phyloP scores from a whole-genome alignment of 2,888 invertebrate species.

The Meta bourneti region DNA sequence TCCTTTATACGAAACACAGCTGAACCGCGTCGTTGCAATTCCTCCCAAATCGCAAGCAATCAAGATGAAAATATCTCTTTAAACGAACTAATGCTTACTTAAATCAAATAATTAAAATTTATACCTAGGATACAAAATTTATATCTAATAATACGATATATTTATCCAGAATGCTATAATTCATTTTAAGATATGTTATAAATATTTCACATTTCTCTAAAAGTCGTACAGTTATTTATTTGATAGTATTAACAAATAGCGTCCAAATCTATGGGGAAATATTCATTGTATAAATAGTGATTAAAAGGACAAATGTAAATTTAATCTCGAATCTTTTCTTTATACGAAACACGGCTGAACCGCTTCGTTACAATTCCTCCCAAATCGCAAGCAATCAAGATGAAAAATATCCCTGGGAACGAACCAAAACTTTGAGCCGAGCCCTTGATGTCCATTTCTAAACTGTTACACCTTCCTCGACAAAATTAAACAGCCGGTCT shows the following conservation, averaged over 20 bases:
- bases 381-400: neutral
- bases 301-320: too few species aligned
- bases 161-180: too few species aligned
- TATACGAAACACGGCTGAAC: neutral
- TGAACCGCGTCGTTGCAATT: neutral
- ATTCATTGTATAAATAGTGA: too few species aligned
- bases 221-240: too few species aligned
- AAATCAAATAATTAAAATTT: too few species aligned
- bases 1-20: neutral
- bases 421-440: neutral
- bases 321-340: too few species aligned
- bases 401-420: neutral
- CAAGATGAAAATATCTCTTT: neutral
- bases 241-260: too few species aligned
- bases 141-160: too few species aligned
- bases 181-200: too few species aligned
- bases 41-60: neutral
- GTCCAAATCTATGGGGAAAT: too few species aligned
- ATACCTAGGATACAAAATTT: too few species aligned
- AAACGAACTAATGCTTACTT: neutral
- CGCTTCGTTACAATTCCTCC: neutral
- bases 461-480: neutral
- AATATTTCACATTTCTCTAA: too few species aligned
- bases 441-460: neutral
- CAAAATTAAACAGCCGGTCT: neutral